Evolutionary conservation across 2,113 vertebrate species (phyloP).

Genomic region (Plectropomus leopardus): DNA sequence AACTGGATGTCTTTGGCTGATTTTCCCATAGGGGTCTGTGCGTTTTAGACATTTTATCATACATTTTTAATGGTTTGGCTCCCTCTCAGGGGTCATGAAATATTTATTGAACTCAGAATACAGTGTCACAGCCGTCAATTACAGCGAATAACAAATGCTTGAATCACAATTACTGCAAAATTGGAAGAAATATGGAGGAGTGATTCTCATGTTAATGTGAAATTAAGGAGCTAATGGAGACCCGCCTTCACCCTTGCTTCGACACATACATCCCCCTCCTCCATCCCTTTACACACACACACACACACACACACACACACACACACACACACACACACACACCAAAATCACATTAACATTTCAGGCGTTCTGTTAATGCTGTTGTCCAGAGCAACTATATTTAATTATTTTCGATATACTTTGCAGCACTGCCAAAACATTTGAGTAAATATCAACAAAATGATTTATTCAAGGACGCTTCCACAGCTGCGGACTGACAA

Average conservation of each 20-base stretch:
- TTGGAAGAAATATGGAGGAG: slow-evolving; percentile 15
- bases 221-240: slow-evolving; percentile 22
- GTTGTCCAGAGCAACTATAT: slow-evolving; percentile 38
- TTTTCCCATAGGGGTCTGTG: slow-evolving; percentile 53
- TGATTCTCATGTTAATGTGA: slow-evolving; percentile 38
- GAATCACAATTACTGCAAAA: slow-evolving; percentile 58
- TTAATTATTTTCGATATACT: slow-evolving; percentile 43
- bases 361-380: slow-evolving; percentile 14
- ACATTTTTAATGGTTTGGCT: slow-evolving; percentile 71
- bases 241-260: neutral
- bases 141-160: slow-evolving; percentile 40
- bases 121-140: slow-evolving; percentile 88
- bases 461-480: slow-evolving; percentile 30
- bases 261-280: neutral
- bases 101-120: slow-evolving; percentile 66
- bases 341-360: slow-evolving; percentile 36
- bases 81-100: slow-evolving; percentile 72
- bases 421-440: slow-evolving; percentile 41
- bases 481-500: slow-evolving; percentile 25
- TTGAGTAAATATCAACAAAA: slow-evolving; percentile 28
- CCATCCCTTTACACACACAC: neutral
- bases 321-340: slow-evolving; percentile 17
- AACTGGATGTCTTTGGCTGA: slow-evolving; percentile 39
- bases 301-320: slow-evolving; percentile 25
- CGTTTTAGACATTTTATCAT: slow-evolving; percentile 70